phyloP scores from a whole-genome alignment of 2,797 vertebrate species.

The Pterois miles region DNA sequence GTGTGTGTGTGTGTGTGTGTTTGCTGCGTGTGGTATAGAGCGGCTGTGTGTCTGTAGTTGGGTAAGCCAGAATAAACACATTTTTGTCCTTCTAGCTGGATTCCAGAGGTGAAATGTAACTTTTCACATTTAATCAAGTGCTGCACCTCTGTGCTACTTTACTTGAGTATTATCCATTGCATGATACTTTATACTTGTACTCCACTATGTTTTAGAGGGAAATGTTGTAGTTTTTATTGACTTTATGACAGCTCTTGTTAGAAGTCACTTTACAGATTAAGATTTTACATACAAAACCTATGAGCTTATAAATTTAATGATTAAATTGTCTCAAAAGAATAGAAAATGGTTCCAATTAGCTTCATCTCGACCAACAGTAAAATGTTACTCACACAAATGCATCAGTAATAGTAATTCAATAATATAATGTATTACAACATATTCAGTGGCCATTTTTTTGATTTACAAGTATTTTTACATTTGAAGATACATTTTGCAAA shows the following conservation, averaged over 20 bases:
- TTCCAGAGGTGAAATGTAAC: not conserved
- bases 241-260: not conserved
- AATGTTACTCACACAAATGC: not conserved
- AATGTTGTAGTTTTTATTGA: not conserved
- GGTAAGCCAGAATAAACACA: not conserved
- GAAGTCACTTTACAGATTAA: not conserved
- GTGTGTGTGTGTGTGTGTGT: slow-evolving; percentile 1
- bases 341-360: not conserved
- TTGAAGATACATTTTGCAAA: not conserved
- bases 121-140: not conserved
- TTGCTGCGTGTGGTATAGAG: slow-evolving; percentile 4
- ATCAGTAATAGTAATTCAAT: not conserved
- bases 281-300: not conserved
- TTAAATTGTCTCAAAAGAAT: fast-evolving
- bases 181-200: not conserved
- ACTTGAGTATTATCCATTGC: not conserved
- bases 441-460: fast-evolving
- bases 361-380: not conserved
- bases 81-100: not conserved
- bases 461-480: not conserved
- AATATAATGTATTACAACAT: not conserved
- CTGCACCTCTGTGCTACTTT: not conserved
- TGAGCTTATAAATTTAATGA: not conserved
- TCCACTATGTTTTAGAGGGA: not conserved
- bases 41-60: not conserved